Base-by-base conservation (phyloP, 2,888 invertebrate genomes). In the Anorthoa munda region DNA sequence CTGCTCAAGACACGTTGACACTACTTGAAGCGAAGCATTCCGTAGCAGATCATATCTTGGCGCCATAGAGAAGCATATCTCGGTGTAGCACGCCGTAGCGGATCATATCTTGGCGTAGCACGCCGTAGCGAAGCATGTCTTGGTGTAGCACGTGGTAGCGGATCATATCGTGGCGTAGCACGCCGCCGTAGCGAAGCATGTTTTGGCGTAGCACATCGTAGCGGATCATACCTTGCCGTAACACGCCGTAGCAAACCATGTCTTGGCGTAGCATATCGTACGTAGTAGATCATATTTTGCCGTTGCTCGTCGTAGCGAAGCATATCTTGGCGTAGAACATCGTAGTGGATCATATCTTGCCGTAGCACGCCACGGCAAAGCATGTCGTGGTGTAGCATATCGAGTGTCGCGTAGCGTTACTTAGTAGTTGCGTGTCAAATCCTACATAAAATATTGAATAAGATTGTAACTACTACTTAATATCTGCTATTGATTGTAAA, bases 261-360 rank as follows among this genome's bases (percentile, higher is more conserved):
- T 59, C 26, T 51, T 31, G 21, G 18, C 55, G 75, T 75, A 75
- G 76, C 65, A 45, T 23, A 1, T 39, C 53, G n/a, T 48, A 39
- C 31, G 26, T 31, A 59, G 67, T 39, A 51, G 3, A 65, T 17
- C n/a, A 60, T 23, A 21, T 18, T 31, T 9, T 18, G 4, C 4
- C 71, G 21, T 73, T 72, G 58, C 71, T 7, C 18, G 1, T 15
- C 70, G 12, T 69, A n/a, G 23, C 73, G 18, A 15, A 56, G 46
- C 15, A 48, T 70, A 18, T 53, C 58, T 18, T 0, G 18, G 31
- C 12, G 58, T 58, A 26, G 56, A 1, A 18, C 2, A 15, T 61
- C 55, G 18, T 23, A 23, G 48, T 48, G n/a, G 15, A 50, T 1
- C 17, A n/a, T 50, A n/a, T 53, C 31, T 18, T 13, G 12, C 4